Base-by-base conservation (phyloP, 2,113 vertebrate species). In the Delphinus delphis region DNA sequence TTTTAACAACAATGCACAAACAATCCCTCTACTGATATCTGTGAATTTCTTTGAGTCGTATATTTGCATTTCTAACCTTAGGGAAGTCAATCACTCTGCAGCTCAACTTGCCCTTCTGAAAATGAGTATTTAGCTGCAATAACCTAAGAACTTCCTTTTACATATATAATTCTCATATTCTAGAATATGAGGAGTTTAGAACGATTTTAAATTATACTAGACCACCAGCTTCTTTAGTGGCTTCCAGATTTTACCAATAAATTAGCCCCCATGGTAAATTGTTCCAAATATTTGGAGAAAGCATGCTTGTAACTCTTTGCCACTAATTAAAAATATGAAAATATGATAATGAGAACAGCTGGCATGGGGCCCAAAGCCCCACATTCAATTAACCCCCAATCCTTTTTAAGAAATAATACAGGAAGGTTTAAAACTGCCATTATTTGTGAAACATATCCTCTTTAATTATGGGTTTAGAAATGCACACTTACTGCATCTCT, bases 341-440 rank as follows among this genome's bases (percentile, higher is more conserved):
- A 68, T 94, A 83, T 8, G 33, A 41, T 85, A 60, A 94, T 65
- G 28, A 85, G 36, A 71, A 76, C 8, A 90, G 63, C 63, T 96
- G 95, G 28, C 73, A 65, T 36, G 36, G 6, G 58, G 53, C 44
- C 53, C 44, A 95, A 88, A 86, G 36, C 67, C 47, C 25, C 63
- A 86, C 6, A 76, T 93, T 93, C 44, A 76, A 60, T 95, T 88
- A 93, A 96, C 63, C 67, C 20, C 36, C 87, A 92, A 58, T 91
- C 23, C 23, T 60, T 91, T 74, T 76, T 36, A 93, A 79, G 67
- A 87, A 93, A 67, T 70, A 81, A 68, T 60, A 55, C 63, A 81
- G 4, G 3, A 87, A 70, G 15, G 28, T 74, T 73, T 17, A 7
- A 89, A 88, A n/a, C 26, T 76, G 23, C 14, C 36, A 71, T 80